phyloP scores from a whole-genome alignment of 2,797 vertebrate species.

The Epinephelus coioides region DNA sequence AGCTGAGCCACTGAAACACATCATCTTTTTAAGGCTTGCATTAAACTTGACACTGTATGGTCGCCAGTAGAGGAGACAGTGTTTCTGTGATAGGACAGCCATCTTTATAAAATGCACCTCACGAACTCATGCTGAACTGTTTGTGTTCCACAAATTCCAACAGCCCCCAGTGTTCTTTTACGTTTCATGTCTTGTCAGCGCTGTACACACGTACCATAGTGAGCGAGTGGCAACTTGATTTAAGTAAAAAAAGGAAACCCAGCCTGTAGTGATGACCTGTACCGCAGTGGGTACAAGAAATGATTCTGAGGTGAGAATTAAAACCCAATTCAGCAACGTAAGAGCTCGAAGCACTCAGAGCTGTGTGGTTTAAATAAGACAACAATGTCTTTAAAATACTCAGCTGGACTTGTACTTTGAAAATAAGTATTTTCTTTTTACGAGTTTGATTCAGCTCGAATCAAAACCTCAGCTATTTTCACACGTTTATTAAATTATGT shows the following conservation, averaged over 20 bases:
- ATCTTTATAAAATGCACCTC: background rate
- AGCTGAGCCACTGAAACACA: background rate
- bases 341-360: background rate
- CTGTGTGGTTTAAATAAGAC: background rate
- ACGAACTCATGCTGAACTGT: background rate
- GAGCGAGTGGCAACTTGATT: too few relatives aligned
- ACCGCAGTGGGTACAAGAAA: background rate
- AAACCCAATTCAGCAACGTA: background rate
- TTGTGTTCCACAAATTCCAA: background rate
- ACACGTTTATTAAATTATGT: conserved; percentile 5
- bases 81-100: background rate
- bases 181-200: background rate
- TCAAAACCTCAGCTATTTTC: background rate
- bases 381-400: conserved; percentile 25
- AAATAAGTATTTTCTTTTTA: conserved; percentile 17
- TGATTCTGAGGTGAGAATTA: background rate
- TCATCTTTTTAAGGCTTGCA: background rate
- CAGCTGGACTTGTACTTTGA: conserved; percentile 5
- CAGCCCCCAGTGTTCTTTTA: background rate
- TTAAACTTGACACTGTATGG: background rate
- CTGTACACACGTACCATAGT: too few relatives aligned
- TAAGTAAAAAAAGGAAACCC: background rate
- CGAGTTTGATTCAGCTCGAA: background rate
- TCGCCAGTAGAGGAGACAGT: background rate
- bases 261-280: background rate